Conservation (phyloP, 1,140 invertebrate genomes). For the Diachasmimorpha longicaudata region DNA sequence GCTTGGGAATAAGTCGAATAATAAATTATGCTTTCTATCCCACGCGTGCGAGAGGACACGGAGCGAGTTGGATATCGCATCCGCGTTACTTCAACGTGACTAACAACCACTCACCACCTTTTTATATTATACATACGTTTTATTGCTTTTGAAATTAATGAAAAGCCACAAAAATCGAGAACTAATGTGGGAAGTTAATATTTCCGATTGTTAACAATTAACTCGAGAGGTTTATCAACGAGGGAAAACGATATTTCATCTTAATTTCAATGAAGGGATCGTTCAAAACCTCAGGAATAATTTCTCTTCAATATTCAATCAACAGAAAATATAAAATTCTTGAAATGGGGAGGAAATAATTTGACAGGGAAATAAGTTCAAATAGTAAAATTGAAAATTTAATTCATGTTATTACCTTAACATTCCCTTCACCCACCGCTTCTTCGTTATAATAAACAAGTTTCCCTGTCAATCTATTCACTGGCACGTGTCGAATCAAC, state of each 20-base stretch:
- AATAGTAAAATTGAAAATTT: background rate
- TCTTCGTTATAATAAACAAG: background rate
- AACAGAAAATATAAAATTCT: background rate
- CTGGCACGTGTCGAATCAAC: slow-evolving; percentile 18
- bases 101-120: slow-evolving; percentile 13
- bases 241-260: no score
- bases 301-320: background rate
- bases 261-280: no score
- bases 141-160: background rate
- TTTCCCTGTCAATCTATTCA: slow-evolving; percentile 9
- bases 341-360: background rate
- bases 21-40: slow-evolving; percentile 35
- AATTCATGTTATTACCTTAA: background rate
- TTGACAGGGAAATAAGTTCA: background rate
- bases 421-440: background rate
- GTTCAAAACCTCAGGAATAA: no score
- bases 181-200: background rate
- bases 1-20: slow-evolving; percentile 12
- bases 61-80: slow-evolving; percentile 23
- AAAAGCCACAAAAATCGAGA: background rate
- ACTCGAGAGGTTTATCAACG: no score
- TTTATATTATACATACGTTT: background rate
- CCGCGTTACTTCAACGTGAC: slow-evolving; percentile 30
- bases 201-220: no score
- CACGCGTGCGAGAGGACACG: slow-evolving; percentile 26